Base-by-base conservation (phyloP, 1,140 invertebrate species). In the Pseudomyrmex dendroicus region DNA sequence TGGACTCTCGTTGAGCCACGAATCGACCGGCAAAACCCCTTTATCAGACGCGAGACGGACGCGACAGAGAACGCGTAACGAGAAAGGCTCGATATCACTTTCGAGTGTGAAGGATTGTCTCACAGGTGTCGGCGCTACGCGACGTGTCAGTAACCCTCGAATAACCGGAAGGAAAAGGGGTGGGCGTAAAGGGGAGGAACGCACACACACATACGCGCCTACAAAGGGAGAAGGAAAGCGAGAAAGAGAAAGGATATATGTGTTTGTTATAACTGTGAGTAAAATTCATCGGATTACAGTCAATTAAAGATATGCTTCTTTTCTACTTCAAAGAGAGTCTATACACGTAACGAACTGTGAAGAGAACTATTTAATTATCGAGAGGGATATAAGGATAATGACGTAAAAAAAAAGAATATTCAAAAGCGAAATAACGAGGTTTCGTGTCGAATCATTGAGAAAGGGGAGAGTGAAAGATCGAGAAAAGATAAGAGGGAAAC, bases 101-200 rank as follows among this genome's bases (percentile, higher is more conserved):
- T 74, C n/a, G 8, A 82, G 80, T 73, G 72, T 82, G 61, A 64
- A 74, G 57, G 59, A 74, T 82, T 22, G 80, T 82, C 57, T 63
- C 15, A 61, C 80, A 70, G 76, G 76, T 72, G 83, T 74, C 86
- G 86, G 86, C 77, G 83, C 85, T 82, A 82, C 85, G 74, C 70
- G 78, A 73, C 85, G 83, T 88, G 86, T 84, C 86, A 86, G 78
- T 88, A 73, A 88, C 86, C 86, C 56, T 70, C 66, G 72, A 57
- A 17, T 82, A 82, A 74, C 70, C 48, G 35, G 20, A 48, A 57
- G 59, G n/a, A 54, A 15, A 48, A 17, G 59, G 61, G 78, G 72
- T 80, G 76, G 15, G 20, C 20, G 63, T 52, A 25, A 54, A 54
- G 63, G 57, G 12, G 48, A 46, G 22, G 17, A 12, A 13, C 8